phyloP scores from a whole-genome alignment of 2,888 invertebrate species.

The Rotaria sp. region DNA sequence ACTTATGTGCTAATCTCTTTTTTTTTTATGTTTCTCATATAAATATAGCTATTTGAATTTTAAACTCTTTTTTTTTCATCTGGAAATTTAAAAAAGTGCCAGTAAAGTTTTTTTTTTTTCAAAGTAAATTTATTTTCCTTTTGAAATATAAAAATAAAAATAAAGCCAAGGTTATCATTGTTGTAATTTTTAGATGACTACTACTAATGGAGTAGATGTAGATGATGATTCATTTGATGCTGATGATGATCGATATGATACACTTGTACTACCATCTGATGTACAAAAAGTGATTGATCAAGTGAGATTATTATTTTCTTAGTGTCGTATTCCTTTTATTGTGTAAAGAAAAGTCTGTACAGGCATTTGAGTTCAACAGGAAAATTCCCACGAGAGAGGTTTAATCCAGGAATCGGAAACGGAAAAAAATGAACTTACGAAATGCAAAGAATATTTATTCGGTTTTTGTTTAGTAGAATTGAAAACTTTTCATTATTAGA shows the following conservation, averaged over 20 bases:
- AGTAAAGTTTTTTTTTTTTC: neutral
- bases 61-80: neutral
- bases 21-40: neutral
- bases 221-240: constrained; percentile 23
- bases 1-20: neutral
- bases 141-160: neutral
- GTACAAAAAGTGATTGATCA: constrained; percentile 17
- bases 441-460: no score
- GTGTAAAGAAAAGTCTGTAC: no score
- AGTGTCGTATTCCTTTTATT: neutral
- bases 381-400: no score
- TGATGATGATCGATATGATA: constrained; percentile 28
- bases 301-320: neutral
- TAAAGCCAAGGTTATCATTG: neutral
- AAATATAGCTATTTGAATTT: neutral
- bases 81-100: neutral
- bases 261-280: neutral
- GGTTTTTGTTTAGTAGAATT: no score
- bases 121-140: neutral
- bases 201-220: neutral
- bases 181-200: neutral
- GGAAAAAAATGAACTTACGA: no score
- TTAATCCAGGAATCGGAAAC: no score
- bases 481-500: no score
- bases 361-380: no score